These are phyloP conservation scores for Drosophila neocordata DNA, from an alignment of 1,140 invertebrate species.

Conservation along the genomic window DNA sequence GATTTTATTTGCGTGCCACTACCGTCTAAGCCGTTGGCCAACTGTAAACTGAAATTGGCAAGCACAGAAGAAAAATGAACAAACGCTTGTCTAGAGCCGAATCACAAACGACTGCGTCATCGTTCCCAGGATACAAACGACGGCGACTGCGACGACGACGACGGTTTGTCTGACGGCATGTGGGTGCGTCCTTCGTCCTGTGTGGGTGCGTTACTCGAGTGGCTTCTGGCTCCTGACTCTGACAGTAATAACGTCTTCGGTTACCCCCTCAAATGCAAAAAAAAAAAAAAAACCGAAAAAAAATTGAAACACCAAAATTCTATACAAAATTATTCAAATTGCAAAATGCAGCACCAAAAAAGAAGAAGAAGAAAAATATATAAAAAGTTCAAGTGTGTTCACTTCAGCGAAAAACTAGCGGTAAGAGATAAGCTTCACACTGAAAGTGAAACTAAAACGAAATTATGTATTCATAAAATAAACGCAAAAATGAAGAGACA, in stretches of 20 bases:
- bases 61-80: constrained; percentile 46
- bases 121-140: constrained; percentile 14
- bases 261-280: constrained; percentile 52
- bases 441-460: constrained; percentile 26
- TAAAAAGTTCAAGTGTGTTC: background rate
- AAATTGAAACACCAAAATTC: constrained; percentile 9
- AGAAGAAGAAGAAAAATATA: background rate
- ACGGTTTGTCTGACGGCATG: constrained; percentile 35
- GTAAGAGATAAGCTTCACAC: constrained; percentile 21
- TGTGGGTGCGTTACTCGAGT: constrained; percentile 67
- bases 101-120: constrained; percentile 35
- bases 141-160: background rate
- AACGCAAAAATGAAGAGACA: constrained; percentile 18
- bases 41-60: constrained; percentile 62
- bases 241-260: constrained; percentile 76
- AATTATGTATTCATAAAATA: constrained; percentile 56
- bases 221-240: constrained; percentile 62
- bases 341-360: constrained; percentile 47
- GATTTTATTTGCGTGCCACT: constrained; percentile 6
- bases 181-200: constrained; percentile 28
- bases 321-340: constrained; percentile 65
- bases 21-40: constrained; percentile 55
- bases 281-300: constrained; percentile 19
- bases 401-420: background rate
- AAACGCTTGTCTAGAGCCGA: constrained; percentile 21